Evolutionary conservation across 2,797 vertebrate species (phyloP).

Genomic region (Limosa lapponica): DNA sequence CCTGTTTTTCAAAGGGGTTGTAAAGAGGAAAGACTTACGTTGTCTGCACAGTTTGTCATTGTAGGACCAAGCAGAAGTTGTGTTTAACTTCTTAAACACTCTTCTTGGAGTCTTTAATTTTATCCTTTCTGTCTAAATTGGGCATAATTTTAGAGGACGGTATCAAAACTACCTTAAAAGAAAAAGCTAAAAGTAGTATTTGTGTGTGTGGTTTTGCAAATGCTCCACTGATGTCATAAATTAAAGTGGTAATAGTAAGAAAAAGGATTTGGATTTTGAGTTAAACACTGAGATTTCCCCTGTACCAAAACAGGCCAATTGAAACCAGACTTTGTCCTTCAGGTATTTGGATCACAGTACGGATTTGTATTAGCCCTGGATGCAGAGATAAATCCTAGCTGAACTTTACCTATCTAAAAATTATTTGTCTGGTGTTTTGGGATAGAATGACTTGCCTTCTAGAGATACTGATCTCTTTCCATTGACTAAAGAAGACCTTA

Average conservation of each 20-base stretch:
- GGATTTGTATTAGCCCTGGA: neutral
- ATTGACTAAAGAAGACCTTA: neutral
- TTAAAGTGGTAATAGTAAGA: neutral
- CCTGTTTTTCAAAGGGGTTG: neutral
- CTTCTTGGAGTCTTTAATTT: neutral
- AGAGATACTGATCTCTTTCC: neutral
- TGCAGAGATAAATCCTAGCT: neutral
- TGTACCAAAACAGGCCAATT: neutral
- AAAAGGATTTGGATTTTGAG: neutral
- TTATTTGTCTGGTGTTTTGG: neutral
- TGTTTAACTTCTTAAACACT: no score
- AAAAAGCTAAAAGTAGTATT: neutral
- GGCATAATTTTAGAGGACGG: neutral
- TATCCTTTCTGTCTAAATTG: neutral
- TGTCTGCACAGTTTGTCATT: neutral
- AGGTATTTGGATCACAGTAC: neutral
- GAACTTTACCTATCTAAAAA: neutral
- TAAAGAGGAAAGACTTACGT: neutral
- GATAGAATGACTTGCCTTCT: neutral
- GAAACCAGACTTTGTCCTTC: neutral
- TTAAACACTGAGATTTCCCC: conserved; percentile 3
- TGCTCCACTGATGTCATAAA: neutral
- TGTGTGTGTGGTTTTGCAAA: conserved; percentile 1
- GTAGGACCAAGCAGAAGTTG: neutral
- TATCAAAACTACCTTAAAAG: neutral